Evolutionary conservation across 2,113 vertebrate genomes (phyloP).

Genomic region (Choloepus hoffmanni): DNA sequence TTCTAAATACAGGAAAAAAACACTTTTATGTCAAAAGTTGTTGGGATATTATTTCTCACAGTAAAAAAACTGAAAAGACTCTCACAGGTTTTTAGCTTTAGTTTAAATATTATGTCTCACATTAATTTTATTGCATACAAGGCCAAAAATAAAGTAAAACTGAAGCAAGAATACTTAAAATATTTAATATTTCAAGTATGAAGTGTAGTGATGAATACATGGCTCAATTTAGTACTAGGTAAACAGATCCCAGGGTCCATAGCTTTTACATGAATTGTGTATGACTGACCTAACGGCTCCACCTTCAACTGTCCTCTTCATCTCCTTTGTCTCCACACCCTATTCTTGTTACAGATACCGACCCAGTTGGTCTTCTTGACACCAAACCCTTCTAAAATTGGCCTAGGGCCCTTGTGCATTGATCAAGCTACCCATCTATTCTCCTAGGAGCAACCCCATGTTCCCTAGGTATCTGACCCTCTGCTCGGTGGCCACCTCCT

Average conservation of each 20-base stretch:
- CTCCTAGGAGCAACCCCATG: fast-evolving
- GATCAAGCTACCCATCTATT: neutral
- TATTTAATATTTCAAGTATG: neutral
- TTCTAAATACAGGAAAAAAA: neutral
- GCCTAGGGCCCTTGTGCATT: neutral
- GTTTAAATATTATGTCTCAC: neutral
- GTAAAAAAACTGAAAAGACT: neutral
- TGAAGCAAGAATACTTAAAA: neutral
- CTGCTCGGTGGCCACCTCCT: neutral
- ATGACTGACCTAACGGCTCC: no score
- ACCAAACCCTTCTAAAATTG: neutral
- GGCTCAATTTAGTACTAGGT: neutral
- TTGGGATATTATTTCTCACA: neutral
- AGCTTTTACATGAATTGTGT: neutral
- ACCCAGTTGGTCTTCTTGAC: neutral
- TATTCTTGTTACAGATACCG: fast-evolving
- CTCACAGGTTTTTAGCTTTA: neutral
- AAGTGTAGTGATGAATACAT: neutral
- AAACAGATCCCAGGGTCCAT: neutral
- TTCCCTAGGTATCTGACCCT: neutral
- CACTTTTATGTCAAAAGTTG: neutral
- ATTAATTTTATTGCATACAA: neutral
- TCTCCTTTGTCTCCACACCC: neutral
- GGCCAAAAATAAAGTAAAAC: neutral
- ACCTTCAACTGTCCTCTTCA: neutral